Percentiles rank a stretch among this genome's conserved stretches.
Evolutionary conservation across 1,140 invertebrate genomes (phyloP).

Genomic region (Batillaria attramentaria): DNA sequence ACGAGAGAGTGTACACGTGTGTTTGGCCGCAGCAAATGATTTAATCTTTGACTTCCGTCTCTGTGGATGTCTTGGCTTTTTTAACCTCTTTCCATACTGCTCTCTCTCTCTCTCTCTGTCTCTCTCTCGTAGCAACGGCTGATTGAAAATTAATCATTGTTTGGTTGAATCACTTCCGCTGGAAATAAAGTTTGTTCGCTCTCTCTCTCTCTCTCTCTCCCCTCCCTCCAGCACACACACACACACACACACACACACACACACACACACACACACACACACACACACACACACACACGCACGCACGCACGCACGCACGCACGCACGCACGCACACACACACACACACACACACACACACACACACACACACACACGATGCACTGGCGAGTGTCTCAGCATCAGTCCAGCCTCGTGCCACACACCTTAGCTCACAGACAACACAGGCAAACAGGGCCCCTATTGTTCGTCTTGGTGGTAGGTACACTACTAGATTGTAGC

Average conservation of each 20-base stretch:
- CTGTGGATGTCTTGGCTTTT: not conserved
- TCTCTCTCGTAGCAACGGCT: not conserved
- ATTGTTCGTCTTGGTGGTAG: no score
- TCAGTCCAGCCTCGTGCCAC: no score
- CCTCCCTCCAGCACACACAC: not conserved
- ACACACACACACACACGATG: no score
- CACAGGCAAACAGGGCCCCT: no score
- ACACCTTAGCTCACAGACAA: no score
- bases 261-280: slow-evolving; percentile 9
- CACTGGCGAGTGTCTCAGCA: no score
- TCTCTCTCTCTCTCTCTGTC: not conserved
- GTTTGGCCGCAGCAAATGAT: no score
- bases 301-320: not conserved
- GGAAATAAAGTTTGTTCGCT: not conserved
- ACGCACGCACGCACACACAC: no score
- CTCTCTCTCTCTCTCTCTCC: not conserved
- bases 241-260: slow-evolving; percentile 5
- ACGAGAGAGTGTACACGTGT: no score
- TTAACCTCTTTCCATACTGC: not conserved
- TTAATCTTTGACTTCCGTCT: no score
- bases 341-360: not conserved
- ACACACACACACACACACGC: not conserved
- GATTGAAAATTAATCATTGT: not conserved
- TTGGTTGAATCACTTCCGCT: not conserved
- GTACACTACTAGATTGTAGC: no score